phyloP scores from a whole-genome alignment of 2,888 invertebrate genomes.

The Pollenia griseotomentosa region DNA sequence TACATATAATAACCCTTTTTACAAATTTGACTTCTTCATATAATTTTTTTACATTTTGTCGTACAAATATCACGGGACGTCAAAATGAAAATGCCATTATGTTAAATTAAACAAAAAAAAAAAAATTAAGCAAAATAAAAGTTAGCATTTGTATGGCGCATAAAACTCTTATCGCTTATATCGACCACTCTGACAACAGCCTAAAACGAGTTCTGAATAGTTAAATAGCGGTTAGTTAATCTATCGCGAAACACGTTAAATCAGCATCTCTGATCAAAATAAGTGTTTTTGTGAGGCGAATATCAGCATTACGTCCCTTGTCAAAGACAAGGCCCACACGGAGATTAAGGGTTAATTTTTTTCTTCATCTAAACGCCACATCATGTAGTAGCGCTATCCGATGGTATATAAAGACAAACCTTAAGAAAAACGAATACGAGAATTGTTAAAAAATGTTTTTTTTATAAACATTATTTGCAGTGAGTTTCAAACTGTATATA shows the following conservation, averaged over 20 bases:
- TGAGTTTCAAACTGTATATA: slow-evolving; percentile 26
- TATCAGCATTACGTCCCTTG: slow-evolving; percentile 80
- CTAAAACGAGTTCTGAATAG: no score
- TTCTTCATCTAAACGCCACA: slow-evolving; percentile 75
- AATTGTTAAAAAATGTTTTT: slow-evolving; percentile 21
- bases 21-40: no score
- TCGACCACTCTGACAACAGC: no score
- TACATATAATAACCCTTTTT: no score
- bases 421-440: slow-evolving; percentile 54
- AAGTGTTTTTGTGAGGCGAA: slow-evolving; percentile 39
- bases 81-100: no score
- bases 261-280: not conserved
- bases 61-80: no score
- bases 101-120: no score
- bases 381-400: accelerated
- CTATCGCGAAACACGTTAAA: not conserved
- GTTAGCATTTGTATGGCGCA: no score
- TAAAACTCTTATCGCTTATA: no score
- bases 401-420: not conserved
- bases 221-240: no score
- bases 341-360: slow-evolving; percentile 73
- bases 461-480: not conserved
- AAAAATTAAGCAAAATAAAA: no score
- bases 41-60: no score
- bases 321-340: slow-evolving; percentile 76